Evolutionary conservation across 2,888 invertebrate genomes (phyloP).

Genomic region (Aricia artaxerxes): DNA sequence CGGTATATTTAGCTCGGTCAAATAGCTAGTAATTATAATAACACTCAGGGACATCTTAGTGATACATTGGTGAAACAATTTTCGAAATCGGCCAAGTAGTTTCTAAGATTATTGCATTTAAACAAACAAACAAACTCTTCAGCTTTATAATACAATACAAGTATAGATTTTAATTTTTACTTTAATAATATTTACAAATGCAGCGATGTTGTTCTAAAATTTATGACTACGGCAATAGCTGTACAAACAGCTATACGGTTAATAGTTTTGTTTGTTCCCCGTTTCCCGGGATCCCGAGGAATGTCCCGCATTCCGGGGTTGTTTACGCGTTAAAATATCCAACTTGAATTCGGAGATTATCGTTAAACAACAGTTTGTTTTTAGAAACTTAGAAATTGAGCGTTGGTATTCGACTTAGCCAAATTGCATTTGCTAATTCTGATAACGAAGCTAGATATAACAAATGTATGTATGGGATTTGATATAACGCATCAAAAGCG

Average conservation of each 20-base stretch:
- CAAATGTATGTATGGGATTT: no score
- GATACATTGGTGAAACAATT: no score
- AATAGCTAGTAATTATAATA: no score
- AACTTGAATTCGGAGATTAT: not conserved
- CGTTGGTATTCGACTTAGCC: not conserved
- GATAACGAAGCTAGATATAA: no score
- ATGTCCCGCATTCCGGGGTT: conserved; percentile 19
- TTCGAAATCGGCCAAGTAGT: no score
- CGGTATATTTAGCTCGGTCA: no score
- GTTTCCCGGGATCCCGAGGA: not conserved
- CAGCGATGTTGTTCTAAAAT: not conserved
- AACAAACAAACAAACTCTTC: no score
- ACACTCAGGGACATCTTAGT: no score
- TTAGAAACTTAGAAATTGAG: not conserved
- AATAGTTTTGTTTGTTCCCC: conserved; percentile 11
- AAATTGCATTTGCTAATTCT: no score
- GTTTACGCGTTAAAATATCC: not conserved
- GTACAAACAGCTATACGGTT: not conserved
- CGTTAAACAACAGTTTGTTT: not conserved
- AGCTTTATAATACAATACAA: no score
- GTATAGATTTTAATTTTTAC: not conserved
- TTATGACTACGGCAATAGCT: not conserved
- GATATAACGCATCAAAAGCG: no score
- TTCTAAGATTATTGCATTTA: no score
- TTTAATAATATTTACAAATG: not conserved